Evolutionary conservation across 2,888 invertebrate species (phyloP).

Genomic region (Pollenia angustigena): DNA sequence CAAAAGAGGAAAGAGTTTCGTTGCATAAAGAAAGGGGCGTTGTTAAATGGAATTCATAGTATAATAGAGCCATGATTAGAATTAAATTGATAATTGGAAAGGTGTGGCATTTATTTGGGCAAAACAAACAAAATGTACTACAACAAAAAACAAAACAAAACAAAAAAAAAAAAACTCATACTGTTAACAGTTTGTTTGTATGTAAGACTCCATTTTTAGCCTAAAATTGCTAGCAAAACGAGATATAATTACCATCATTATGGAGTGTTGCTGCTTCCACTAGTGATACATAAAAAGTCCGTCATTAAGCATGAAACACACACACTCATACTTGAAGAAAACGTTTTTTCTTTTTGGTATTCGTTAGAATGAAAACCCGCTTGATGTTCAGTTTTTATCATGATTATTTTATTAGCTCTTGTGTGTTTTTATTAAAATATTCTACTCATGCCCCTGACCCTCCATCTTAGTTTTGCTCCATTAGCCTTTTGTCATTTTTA

Average conservation of each 20-base stretch:
- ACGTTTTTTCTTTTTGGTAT: not conserved
- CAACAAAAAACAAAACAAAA: slow-evolving; percentile 5
- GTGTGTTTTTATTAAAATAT: slow-evolving; percentile 48
- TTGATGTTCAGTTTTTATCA: not conserved
- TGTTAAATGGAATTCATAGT: slow-evolving; percentile 23
- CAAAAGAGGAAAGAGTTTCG: slow-evolving; percentile 5
- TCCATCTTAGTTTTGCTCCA: not conserved
- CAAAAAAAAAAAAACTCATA: slow-evolving; percentile 30
- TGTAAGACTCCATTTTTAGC: slow-evolving; percentile 70
- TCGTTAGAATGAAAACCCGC: not conserved
- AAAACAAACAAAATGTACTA: slow-evolving; percentile 43
- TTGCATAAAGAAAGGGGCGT: slow-evolving; percentile 41
- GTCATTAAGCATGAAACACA: slow-evolving; percentile 57
- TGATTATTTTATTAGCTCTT: slow-evolving; percentile 44
- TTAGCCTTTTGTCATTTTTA: slow-evolving; percentile 2
- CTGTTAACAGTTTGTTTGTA: slow-evolving; percentile 3
- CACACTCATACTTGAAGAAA: slow-evolving; percentile 12
- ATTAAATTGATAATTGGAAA: slow-evolving; percentile 70
- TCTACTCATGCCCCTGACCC: slow-evolving; percentile 31
- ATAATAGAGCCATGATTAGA: slow-evolving; percentile 70
- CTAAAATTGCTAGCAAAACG: slow-evolving; percentile 83
- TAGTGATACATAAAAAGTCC: slow-evolving; percentile 45
- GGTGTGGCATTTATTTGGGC: slow-evolving; percentile 74
- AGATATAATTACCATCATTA: slow-evolving; percentile 83
- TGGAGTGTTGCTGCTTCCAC: slow-evolving; percentile 80